Evolutionary conservation across 2,888 invertebrate species (phyloP).

Genomic region (Lordiphosa andalusiaca): DNA sequence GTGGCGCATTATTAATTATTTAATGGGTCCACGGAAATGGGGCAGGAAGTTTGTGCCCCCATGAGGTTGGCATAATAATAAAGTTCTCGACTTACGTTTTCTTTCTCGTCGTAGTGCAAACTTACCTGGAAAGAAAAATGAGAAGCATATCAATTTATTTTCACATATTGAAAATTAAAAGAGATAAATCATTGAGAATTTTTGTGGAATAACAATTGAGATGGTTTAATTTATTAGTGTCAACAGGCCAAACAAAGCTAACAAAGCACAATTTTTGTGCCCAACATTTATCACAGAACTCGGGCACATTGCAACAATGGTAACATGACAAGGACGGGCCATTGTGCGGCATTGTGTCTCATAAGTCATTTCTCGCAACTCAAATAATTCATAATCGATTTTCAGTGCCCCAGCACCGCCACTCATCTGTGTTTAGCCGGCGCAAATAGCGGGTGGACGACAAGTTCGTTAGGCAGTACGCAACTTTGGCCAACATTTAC

Average conservation of each 20-base stretch:
- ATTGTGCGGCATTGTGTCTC: slow-evolving; percentile 53
- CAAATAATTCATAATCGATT: slow-evolving; percentile 79
- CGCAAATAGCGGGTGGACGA: slow-evolving; percentile 40
- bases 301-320: slow-evolving; percentile 42
- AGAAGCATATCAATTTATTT: slow-evolving; percentile 1
- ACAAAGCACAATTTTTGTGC: slow-evolving; percentile 7
- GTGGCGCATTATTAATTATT: slow-evolving; percentile 61
- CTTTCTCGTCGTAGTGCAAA: slow-evolving; percentile 74
- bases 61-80: slow-evolving; percentile 37
- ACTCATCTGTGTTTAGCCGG: not conserved
- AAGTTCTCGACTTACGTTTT: slow-evolving; percentile 67
- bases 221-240: slow-evolving; percentile 58
- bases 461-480: slow-evolving; percentile 47
- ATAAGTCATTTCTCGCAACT: slow-evolving; percentile 76
- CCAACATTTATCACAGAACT: slow-evolving; percentile 41
- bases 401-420: slow-evolving; percentile 27
- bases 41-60: slow-evolving; percentile 33
- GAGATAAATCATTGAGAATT: slow-evolving; percentile 55
- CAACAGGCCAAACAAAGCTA: slow-evolving; percentile 33
- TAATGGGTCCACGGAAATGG: slow-evolving; percentile 49
- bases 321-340: slow-evolving; percentile 39
- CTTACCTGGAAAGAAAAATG: slow-evolving; percentile 65
- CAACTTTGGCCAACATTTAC: slow-evolving; percentile 57
- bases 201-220: slow-evolving; percentile 34
- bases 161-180: slow-evolving; percentile 38